Evolutionary conservation across 2,888 invertebrate genomes (phyloP).

Genomic region (Microctonus aethiopoides): DNA sequence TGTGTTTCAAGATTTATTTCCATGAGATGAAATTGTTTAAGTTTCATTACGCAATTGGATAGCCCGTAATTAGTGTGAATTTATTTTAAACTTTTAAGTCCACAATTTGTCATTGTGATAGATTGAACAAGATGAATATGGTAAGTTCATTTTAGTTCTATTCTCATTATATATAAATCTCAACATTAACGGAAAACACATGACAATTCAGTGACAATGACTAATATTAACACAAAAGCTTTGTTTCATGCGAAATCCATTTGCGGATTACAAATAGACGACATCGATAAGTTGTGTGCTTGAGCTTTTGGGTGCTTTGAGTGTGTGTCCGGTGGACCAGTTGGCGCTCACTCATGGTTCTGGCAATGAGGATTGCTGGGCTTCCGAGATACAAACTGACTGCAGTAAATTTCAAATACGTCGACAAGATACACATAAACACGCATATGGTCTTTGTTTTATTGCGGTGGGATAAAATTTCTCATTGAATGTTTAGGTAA

Average conservation of each 20-base stretch:
- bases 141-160: too few relatives aligned
- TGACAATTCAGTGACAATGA: neutral
- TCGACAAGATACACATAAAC: neutral
- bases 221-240: conserved; percentile 5
- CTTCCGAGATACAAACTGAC: conserved; percentile 1
- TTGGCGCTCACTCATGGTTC: neutral
- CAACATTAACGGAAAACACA: neutral
- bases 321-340: neutral
- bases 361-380: neutral
- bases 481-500: neutral
- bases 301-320: conserved; percentile 16
- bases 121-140: too few relatives aligned
- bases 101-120: too few relatives aligned
- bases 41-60: too few relatives aligned
- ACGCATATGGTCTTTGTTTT: neutral
- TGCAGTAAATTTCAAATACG: conserved; percentile 2
- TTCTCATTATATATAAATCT: neutral
- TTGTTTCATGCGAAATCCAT: conserved; percentile 21
- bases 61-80: too few relatives aligned
- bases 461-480: neutral
- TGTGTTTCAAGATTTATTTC: too few relatives aligned
- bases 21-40: too few relatives aligned
- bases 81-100: too few relatives aligned
- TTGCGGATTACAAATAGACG: conserved; percentile 27
- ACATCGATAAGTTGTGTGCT: conserved; percentile 30